Evolutionary conservation across 1,140 invertebrate genomes (phyloP), one percentile per base, ranked within the genome.

Genomic region (Drosophila murphyi): DNA sequence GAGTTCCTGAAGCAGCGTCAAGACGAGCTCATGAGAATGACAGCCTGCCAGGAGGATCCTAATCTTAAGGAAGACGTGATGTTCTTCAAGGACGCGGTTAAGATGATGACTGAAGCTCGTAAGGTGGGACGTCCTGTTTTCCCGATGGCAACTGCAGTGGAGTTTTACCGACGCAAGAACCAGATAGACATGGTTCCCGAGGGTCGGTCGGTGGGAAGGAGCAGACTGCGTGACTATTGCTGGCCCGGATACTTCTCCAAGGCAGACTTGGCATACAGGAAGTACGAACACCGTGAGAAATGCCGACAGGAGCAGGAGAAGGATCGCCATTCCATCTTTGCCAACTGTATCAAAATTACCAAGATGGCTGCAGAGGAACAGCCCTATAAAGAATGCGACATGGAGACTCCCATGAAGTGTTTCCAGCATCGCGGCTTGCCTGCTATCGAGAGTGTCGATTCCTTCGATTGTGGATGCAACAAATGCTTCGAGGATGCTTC

Each of bases 241-340:
- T 88, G 80, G 85, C 85, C 85, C 0, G 80, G 80, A 0, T 88
- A 28, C 20, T 52, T 39, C 28, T 68, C 85, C 7, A 83, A 88
- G 29, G 85, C 85, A 0, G 85, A 88, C 3, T n/a, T 89, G 34
- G 80, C 78, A 3, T 89, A 76, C 51, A 64, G 55, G 2, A 83
- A 89, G 12, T 89, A 88, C 56, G 77, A 75, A 34, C 80, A 83
- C 20, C 67, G 70, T 0, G 77, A 80, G n/a, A 43, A 47, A 12
- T 88, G 85, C 7, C 77, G 68, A 4, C 52, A 75, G 29, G 52
- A 59, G 12, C 63, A 62, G 55, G 50, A 63, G 0, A 0, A 7
- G 0, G 77, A 80, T 6, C 76, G 76, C 1, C 48, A 80, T 5
- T 34, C 74, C 32, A 88, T 88, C 8, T 74, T 71, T 7, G 54